Base-by-base conservation (phyloP, 2,797 vertebrate genomes). In the Discoglossus pictus region DNA sequence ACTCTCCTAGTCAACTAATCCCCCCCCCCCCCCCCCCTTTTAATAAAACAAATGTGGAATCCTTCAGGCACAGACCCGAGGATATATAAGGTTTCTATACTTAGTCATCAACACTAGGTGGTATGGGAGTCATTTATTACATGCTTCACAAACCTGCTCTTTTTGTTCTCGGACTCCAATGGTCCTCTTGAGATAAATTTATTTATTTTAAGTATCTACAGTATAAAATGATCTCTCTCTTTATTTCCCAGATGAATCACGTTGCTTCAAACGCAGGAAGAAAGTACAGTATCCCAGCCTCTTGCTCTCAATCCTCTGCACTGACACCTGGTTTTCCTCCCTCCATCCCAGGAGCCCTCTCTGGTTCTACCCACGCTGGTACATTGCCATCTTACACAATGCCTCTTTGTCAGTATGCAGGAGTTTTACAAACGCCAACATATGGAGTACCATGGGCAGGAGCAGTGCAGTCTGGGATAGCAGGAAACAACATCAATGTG, bases 391-490 rank as follows among this genome's bases (percentile, higher is more conserved):
- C 89, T 2, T 89, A 76, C 31, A 52, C 73, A 51, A 79, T 82
- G 75, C 87, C 90, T 31, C 76, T 86, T 8, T 86, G 87, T 75
- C 90, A 71, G 27, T 90, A 84, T 6, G 66, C 87, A 47, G 84
- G 84, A 24, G 79, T 85, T 62, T 76, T 84, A 74, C 86, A 88
- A 0, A 36, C 78, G 6, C 79, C 92, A 1, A 24, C 84, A 61
- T 90, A 88, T 13, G 78, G 86, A 23, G 77, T 80, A 54, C 88
- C 76, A 44, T 94, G 93, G 92, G 64, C 84, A 1, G 79, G 83
- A 39, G 73, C 80, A 0, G 75, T 71, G 18, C 84, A 76, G 43
- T 83, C 83, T 5, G 84, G 86, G 13, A 2, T 74, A 15, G 46
- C 34, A 1, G 42, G 74, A 4, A 72, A 21, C 23, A 63, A 61